Evolutionary conservation across 2,797 vertebrate species (phyloP).

Genomic region (Alca torda): DNA sequence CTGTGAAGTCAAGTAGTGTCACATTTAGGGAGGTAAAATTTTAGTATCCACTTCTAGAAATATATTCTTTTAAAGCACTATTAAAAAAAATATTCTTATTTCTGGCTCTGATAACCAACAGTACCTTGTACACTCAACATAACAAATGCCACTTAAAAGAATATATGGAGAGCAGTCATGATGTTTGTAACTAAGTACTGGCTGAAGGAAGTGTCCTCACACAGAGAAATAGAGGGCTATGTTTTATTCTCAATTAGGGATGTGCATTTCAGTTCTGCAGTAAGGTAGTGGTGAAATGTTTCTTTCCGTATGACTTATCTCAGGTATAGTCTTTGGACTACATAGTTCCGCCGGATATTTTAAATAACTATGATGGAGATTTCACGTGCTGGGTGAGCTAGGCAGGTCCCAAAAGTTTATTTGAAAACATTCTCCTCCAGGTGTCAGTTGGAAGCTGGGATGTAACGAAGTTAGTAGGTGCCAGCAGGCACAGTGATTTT

Average conservation of each 20-base stretch:
- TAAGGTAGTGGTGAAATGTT: not conserved
- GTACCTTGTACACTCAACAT: not conserved
- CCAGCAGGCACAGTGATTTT: not conserved
- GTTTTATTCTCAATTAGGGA: not conserved
- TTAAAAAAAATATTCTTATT: not conserved
- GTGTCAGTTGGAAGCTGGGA: not conserved
- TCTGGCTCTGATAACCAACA: not conserved
- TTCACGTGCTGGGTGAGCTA: not conserved
- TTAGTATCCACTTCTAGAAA: not conserved
- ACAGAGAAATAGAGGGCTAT: not conserved
- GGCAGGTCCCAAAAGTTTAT: not conserved
- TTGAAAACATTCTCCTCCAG: not conserved
- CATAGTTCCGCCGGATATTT: not conserved
- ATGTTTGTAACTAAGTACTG: not conserved
- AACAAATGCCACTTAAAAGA: not conserved
- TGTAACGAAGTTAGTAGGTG: not conserved
- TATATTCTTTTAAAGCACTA: not conserved
- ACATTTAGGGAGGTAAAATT: not conserved
- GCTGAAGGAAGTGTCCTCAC: not conserved
- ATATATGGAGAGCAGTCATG: not conserved
- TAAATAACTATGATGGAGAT: not conserved
- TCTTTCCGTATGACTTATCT: not conserved
- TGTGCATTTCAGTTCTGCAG: not conserved
- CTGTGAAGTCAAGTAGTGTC: not conserved
- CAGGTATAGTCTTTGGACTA: not conserved